These are phyloP conservation scores for Trachelus stipa DNA, from an alignment of 2,888 invertebrate species.

Conservation along the genomic window DNA sequence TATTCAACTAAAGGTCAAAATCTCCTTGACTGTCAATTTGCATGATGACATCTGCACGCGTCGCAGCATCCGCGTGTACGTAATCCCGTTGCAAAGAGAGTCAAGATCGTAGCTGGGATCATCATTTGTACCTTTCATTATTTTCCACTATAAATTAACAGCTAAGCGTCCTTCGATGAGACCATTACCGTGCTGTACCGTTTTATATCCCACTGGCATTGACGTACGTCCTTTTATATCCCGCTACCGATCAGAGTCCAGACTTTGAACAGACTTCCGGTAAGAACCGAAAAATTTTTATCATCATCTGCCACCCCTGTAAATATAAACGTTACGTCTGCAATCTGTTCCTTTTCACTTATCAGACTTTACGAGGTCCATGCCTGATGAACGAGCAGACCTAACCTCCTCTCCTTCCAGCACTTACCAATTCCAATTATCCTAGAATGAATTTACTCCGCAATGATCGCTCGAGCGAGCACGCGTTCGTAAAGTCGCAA, in stretches of 20 bases:
- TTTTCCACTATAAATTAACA: neutral
- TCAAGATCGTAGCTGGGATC: neutral
- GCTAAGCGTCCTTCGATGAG: neutral
- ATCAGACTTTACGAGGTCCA: too few relatives aligned
- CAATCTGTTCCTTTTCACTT: neutral
- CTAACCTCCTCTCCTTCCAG: neutral
- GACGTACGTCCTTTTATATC: too few relatives aligned
- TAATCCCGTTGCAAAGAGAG: neutral
- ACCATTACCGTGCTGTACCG: neutral
- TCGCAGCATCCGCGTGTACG: neutral
- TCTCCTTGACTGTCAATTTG: neutral
- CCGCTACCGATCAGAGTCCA: too few relatives aligned
- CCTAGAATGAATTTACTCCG: neutral
- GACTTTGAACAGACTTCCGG: too few relatives aligned
- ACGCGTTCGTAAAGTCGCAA: slow-evolving; percentile 14
- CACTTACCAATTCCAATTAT: neutral
- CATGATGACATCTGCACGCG: neutral
- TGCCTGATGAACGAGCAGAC: neutral
- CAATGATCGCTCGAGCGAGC: neutral
- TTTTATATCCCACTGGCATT: too few relatives aligned
- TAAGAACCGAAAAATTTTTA: neutral
- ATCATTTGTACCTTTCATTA: neutral
- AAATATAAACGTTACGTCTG: neutral
- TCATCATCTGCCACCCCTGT: neutral
- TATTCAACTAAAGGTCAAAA: neutral